Base-by-base conservation (phyloP, 1,140 invertebrate species). In the Globodera rostochiensis region DNA sequence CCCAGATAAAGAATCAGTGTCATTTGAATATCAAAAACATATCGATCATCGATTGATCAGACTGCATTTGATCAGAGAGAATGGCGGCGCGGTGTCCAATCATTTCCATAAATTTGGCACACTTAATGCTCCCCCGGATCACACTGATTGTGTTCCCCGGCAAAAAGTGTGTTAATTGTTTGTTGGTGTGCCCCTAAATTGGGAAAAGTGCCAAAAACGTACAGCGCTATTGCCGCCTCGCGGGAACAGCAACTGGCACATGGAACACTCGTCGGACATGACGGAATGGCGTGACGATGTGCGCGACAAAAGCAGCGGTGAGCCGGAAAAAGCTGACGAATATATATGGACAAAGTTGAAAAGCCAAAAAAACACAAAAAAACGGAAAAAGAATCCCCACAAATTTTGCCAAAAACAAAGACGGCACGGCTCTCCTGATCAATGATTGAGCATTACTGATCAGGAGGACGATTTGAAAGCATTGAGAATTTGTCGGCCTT, bases 161-260 rank as follows among this genome's bases (percentile, higher is more conserved):
- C 36, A 36, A 36, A 36, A 36, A 36, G 2, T 36, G 36, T 36
- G 50, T 53, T 53, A 53, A 53, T 53, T 53, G 7, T 3, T 7
- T 53, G 50, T 7, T 53, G 50, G 50, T 53, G 50, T 53, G 50
- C 57, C 11, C 9, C 57, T 15, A 60, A 60, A 13, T 19, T 13
- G 5, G 15, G 15, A 5, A 60, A 19, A 60, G 57, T 60, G 57
- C 11, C 11, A 60, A 60, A 60, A 60, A 86, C 88, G 71, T 86
- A 88, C 86, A 85, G 79, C 85, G 46, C 84, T 83, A 53, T 74
- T 75, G 57, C 73, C 82, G 15, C 83, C 82, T 67, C 84, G 80
- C n/a, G 87, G 87, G 77, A 90, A 74, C 75, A 89, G 74, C 50
- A 89, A 66, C 60, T 89, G 86, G 79, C 88, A 89, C 47, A 89